A percentile compares a stretch with the other conserved stretches of the same genome.
These are phyloP conservation scores for Dasyornis broadbenti DNA, from an alignment of 2,113 vertebrate species.

Conservation along the genomic window DNA sequence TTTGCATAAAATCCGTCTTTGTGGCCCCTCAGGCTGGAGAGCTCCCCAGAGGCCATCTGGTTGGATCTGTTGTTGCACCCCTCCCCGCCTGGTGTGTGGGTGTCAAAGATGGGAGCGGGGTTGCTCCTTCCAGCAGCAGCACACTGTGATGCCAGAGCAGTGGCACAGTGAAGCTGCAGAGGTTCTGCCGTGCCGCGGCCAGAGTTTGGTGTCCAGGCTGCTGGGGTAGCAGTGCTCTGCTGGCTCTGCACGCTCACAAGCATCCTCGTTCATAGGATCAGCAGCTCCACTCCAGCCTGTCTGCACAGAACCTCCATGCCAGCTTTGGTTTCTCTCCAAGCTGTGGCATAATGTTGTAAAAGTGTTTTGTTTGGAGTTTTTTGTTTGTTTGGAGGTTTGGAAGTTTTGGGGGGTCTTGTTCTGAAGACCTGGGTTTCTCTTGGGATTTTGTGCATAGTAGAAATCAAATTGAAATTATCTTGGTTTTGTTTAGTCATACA, in stretches of 20 bases:
- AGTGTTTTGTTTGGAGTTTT: not conserved
- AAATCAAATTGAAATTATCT: not conserved
- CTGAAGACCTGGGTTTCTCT: not conserved
- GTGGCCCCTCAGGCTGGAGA: not conserved
- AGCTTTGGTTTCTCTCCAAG: not conserved
- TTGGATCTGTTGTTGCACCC: not conserved
- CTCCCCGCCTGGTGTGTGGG: rapidly evolving
- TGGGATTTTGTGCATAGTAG: not conserved
- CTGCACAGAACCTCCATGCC: not conserved
- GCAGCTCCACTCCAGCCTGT: not conserved
- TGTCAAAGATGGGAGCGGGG: not conserved
- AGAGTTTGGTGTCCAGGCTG: not conserved
- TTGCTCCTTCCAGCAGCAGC: not conserved
- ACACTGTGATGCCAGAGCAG: rapidly evolving
- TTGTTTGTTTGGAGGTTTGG: not conserved
- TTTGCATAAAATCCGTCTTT: not conserved
- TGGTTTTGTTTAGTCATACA: not conserved
- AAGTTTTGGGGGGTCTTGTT: rapidly evolving
- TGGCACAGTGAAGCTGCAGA: rapidly evolving
- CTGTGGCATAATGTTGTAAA: not conserved
- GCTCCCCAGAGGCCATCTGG: rapidly evolving
- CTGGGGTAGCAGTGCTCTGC: rapidly evolving
- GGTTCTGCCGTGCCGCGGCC: rapidly evolving
- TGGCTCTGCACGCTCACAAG: rapidly evolving
- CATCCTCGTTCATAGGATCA: not conserved